A percentile compares a stretch with the other conserved stretches of the same genome.
These are phyloP conservation scores for Plecturocebus donacophilus DNA, from an alignment of 2,113 vertebrate genomes.

Conservation along the genomic window DNA sequence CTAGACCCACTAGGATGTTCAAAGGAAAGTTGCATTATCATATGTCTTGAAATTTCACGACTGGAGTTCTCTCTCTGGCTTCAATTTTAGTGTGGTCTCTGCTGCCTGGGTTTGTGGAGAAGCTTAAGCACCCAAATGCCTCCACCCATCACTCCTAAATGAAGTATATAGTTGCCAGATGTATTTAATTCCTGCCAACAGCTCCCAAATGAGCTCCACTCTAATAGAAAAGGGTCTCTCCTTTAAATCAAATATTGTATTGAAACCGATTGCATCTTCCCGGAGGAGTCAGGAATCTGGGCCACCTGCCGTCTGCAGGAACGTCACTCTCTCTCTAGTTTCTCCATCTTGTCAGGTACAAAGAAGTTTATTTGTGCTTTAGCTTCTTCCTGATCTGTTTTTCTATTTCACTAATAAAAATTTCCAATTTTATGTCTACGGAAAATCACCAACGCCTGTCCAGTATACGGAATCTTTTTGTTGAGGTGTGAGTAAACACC, in stretches of 20 bases:
- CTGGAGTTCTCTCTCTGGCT: constrained; percentile 27
- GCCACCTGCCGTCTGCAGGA: constrained; percentile 58
- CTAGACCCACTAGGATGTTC: constrained; percentile 14
- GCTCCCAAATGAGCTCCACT: constrained; percentile 81
- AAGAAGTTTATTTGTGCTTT: constrained; percentile 10
- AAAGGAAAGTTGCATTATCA: background rate
- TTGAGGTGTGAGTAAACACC: background rate
- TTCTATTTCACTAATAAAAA: background rate
- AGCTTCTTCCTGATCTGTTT: background rate
- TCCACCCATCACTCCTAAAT: constrained; percentile 67
- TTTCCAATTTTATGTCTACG: background rate
- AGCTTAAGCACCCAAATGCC: background rate
- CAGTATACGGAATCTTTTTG: background rate
- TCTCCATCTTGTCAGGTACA: constrained; percentile 49
- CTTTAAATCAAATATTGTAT: constrained; percentile 85
- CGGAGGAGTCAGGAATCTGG: constrained; percentile 77
- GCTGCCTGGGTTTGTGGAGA: background rate
- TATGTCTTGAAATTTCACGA: background rate
- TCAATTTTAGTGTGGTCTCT: constrained; percentile 49
- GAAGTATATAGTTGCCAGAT: constrained; percentile 83
- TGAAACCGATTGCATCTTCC: constrained; percentile 84
- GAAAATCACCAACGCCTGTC: background rate
- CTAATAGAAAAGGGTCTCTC: constrained; percentile 81
- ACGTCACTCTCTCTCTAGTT: constrained; percentile 67
- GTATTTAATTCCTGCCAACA: constrained; percentile 85